A percentile compares a stretch with the other conserved stretches of the same genome.
phyloP scores from a whole-genome alignment of 2,113 vertebrate species.

The Numenius arquata region DNA sequence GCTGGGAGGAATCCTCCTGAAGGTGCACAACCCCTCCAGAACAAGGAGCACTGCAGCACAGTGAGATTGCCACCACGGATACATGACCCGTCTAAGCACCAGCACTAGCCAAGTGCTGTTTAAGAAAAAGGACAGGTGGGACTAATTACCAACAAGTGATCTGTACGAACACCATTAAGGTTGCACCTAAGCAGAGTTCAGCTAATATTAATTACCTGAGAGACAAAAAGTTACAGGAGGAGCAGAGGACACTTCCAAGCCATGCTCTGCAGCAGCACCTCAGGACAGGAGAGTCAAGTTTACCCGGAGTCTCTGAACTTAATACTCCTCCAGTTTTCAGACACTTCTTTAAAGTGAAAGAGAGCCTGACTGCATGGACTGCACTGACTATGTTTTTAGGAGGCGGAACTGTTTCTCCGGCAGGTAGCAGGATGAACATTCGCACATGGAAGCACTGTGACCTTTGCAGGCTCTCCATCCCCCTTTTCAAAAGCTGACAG shows the following conservation, averaged over 20 bases:
- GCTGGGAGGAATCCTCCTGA: neutral
- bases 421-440: neutral
- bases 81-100: fast-evolving
- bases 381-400: neutral
- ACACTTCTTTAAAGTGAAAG: fast-evolving
- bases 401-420: neutral
- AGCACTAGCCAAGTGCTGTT: neutral
- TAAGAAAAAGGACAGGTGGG: neutral
- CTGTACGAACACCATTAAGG: fast-evolving
- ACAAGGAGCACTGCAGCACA: fast-evolving
- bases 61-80: fast-evolving
- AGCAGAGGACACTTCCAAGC: neutral
- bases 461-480: neutral
- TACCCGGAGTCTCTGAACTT: neutral
- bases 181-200: neutral
- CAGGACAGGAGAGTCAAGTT: neutral
- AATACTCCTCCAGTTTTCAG: neutral
- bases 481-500: neutral
- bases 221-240: neutral
- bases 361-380: neutral
- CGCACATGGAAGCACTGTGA: fast-evolving
- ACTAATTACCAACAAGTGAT: neutral
- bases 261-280: neutral
- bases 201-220: neutral
- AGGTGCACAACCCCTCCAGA: neutral